A percentile compares a stretch with the other conserved stretches of the same genome.
phyloP scores from a whole-genome alignment of 2,797 vertebrate species.

The Lycodopsis pacificus region DNA sequence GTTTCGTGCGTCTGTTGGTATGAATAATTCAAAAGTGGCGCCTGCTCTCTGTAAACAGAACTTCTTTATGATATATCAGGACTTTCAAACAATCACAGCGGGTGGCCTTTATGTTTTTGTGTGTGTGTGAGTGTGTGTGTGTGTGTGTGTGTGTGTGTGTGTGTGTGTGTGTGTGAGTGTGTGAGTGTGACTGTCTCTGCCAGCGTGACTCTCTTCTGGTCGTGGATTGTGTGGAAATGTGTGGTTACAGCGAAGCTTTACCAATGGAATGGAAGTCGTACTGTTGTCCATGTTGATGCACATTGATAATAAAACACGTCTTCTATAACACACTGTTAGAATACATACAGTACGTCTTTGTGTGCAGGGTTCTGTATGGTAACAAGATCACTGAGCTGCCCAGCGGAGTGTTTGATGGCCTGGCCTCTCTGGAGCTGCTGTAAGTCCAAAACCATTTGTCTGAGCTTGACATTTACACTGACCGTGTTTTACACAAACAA shows the following conservation, averaged over 20 bases:
- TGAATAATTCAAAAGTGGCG: slow-evolving; percentile 52
- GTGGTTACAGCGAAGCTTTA: background rate
- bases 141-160: slow-evolving; percentile 4
- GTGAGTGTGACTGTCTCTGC: background rate
- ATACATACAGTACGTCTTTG: background rate
- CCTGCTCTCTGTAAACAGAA: slow-evolving; percentile 33
- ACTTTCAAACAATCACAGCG: slow-evolving; percentile 6
- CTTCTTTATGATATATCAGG: slow-evolving; percentile 21
- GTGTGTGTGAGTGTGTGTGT: slow-evolving; percentile 18
- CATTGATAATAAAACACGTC: background rate
- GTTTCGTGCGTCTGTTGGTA: slow-evolving; percentile 22
- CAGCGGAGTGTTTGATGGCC: slow-evolving; percentile 92
- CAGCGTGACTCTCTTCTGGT: background rate
- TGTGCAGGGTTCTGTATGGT: slow-evolving; percentile 92
- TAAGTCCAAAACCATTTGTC: slow-evolving; percentile 80
- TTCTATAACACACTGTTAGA: background rate
- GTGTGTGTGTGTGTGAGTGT: slow-evolving; percentile 14
- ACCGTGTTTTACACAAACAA: slow-evolving; percentile 15
- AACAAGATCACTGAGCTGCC: slow-evolving; percentile 98
- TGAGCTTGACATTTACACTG: background rate
- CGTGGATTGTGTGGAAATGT: background rate
- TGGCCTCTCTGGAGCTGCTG: slow-evolving; percentile 94
- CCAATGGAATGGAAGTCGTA: background rate
- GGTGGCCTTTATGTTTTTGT: slow-evolving; percentile 5
- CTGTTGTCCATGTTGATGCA: background rate